phyloP scores from a whole-genome alignment of 1,140 invertebrate species.

The Drosophila mauritiana region DNA sequence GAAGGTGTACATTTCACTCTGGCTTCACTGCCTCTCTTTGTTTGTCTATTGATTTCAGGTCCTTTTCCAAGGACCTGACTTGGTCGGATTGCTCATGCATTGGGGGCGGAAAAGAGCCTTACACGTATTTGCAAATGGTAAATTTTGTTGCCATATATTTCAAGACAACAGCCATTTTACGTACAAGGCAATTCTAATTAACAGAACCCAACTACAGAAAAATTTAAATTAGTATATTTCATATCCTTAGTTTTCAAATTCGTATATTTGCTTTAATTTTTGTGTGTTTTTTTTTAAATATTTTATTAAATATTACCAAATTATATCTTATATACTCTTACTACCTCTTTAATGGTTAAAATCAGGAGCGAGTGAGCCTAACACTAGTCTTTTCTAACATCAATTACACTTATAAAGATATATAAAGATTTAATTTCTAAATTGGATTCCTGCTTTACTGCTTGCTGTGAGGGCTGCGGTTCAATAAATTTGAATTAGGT shows the following conservation, averaged over 20 bases:
- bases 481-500: neutral
- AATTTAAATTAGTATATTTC: neutral
- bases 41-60: constrained; percentile 11
- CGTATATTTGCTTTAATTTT: neutral
- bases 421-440: constrained; percentile 34
- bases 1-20: constrained; percentile 30
- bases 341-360: neutral
- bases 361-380: neutral
- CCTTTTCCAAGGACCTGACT: constrained; percentile 6
- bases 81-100: neutral
- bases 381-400: constrained; percentile 47
- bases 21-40: neutral
- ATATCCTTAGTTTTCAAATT: neutral
- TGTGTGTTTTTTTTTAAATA: neutral
- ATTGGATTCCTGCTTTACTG: constrained; percentile 12
- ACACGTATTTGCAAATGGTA: neutral
- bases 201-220: constrained; percentile 1
- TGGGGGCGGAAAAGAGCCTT: neutral
- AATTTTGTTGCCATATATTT: constrained; percentile 11
- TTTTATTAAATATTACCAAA: no score
- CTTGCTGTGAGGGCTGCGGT: neutral
- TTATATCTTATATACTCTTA: neutral
- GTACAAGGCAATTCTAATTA: constrained; percentile 9
- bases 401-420: constrained; percentile 50
- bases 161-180: constrained; percentile 24